These are phyloP conservation scores for Liparis tanakae DNA, from an alignment of 2,797 vertebrate genomes.

Conservation along the genomic window DNA sequence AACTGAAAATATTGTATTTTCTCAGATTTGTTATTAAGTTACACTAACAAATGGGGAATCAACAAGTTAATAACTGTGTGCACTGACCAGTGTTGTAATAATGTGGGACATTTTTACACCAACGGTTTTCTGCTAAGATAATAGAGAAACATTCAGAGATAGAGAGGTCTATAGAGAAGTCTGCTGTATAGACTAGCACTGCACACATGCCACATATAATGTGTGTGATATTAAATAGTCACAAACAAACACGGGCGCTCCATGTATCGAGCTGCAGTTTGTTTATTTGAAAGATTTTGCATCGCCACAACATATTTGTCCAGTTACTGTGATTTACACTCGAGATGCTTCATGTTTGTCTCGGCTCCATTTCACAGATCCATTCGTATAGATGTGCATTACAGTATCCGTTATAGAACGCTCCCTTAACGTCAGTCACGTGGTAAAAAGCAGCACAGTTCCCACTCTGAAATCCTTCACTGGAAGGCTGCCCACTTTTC, in stretches of 20 bases:
- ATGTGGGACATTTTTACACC: not conserved
- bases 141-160: not conserved
- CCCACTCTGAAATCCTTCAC: slow-evolving; percentile 6
- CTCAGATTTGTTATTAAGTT: not conserved
- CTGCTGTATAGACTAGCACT: not conserved
- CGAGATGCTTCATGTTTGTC: not conserved
- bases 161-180: too few relatives aligned
- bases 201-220: slow-evolving; percentile 1
- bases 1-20: not conserved
- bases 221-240: not conserved
- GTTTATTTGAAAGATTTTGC: slow-evolving; percentile 24
- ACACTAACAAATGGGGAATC: not conserved
- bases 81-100: not conserved
- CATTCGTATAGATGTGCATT: slow-evolving; percentile 17
- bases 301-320: not conserved
- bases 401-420: slow-evolving; percentile 64
- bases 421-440: not conserved
- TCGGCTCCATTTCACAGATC: slow-evolving; percentile 64
- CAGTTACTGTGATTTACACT: not conserved
- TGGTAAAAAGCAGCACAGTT: slow-evolving; percentile 55
- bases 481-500: slow-evolving; percentile 47
- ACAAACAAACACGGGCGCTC: not conserved
- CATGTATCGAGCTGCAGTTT: not conserved
- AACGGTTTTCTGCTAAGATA: not conserved
- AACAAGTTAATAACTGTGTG: not conserved